Evolutionary conservation across 2,113 vertebrate species (phyloP), one percentile per base, ranked within the genome.

Genomic region (Amblyornis subalaris): DNA sequence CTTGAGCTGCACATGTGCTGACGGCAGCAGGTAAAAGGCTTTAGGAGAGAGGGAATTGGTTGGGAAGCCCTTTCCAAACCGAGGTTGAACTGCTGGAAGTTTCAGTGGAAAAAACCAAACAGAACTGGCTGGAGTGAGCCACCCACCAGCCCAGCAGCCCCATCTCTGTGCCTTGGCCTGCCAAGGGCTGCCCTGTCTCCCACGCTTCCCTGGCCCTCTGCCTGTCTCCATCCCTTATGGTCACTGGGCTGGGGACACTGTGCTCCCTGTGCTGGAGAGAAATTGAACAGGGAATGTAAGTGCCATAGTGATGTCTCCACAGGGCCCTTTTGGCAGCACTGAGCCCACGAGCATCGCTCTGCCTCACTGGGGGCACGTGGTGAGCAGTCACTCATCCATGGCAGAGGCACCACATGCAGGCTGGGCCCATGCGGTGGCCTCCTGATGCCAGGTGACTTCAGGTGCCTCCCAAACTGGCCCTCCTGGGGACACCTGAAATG

Each of bases 161-260:
- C 1, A 0, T 26, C 42, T 44, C 29, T 14, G 16, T 2, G 1
- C 50, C 40, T 15, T 0, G 1, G 35, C 7, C 28, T 20, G 9
- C 36, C 21, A 10, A 26, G 14, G 25, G 25, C 62, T 79, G 54
- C 28, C 40, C 23, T 62, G 61, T 51, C 60, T 80, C 26, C 55
- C 47, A 51, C 21, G 14, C 21, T 16, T 53, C 0, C 0, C 70
- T 62, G 35, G 29, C 38, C 44, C 48, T 25, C 16, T 61, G 64
- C 60, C 51, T 2, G 0, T 81, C 73, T 50, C 73, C 42, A 29
- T 58, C 82, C 45, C n/a, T 28, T 25, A 3, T 0, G 28, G 36
- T 65, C 64, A 53, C 9, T 0, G 1, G 26, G 21, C 33, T 69
- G 58, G 33, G 57, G 29, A 50, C 73, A n/a, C 40, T 0, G 0